A percentile compares a stretch with the other conserved stretches of the same genome.
Evolutionary conservation across 2,888 invertebrate genomes (phyloP).

Genomic region (Litoditis marina): DNA sequence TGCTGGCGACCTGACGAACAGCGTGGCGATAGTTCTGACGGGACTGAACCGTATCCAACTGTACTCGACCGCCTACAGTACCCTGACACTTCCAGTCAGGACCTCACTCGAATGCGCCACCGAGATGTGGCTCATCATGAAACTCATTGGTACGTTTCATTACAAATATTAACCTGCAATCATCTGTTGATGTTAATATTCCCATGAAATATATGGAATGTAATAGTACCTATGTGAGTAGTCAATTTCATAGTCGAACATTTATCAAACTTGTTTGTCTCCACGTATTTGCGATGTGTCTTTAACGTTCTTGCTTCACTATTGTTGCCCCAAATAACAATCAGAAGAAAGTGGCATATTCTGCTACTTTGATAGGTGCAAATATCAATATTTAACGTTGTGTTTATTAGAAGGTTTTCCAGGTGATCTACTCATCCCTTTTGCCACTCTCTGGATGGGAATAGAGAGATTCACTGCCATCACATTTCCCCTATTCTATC

Average conservation of each 20-base stretch:
- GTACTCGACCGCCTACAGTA: conserved; percentile 34
- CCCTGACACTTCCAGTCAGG: conserved; percentile 30
- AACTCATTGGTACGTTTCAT: conserved; percentile 37
- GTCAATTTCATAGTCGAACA: background rate
- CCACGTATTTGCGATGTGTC: no score
- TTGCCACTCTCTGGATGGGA: conserved; percentile 46
- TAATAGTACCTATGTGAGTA: no score
- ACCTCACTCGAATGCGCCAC: conserved; percentile 42
- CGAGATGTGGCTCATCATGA: conserved; percentile 43
- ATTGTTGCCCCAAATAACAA: no score
- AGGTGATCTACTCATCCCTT: conserved; percentile 41
- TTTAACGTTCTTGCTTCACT: no score
- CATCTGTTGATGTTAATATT: no score
- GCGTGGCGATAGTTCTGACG: conserved; percentile 40
- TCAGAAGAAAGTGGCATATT: no score
- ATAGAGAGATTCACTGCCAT: conserved; percentile 41
- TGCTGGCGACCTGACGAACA: conserved; percentile 43
- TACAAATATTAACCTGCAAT: no score
- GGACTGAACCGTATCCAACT: conserved; percentile 45
- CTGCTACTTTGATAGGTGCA: no score
- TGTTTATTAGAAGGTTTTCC: no score
- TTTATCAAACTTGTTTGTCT: background rate
- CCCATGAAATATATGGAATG: no score
- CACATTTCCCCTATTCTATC: conserved; percentile 36
- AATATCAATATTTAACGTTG: no score